Conservation (phyloP, 92 coral and sea anemone species). For the Palythoa heliodiscus region DNA sequence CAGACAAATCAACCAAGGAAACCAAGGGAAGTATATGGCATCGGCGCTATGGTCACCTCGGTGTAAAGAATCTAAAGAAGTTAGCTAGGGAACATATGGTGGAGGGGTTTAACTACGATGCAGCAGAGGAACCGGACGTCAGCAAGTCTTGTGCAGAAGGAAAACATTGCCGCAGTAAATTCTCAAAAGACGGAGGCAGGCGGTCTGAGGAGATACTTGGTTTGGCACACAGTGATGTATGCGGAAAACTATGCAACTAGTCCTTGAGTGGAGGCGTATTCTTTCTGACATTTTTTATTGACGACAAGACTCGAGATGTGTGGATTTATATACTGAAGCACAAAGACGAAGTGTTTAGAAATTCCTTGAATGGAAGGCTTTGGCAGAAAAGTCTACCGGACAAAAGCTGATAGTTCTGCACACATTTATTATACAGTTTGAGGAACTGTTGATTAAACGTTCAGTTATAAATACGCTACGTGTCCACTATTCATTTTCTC, state of each 20-base stretch:
- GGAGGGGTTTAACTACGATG: conserved; percentile 50
- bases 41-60: conserved; percentile 64
- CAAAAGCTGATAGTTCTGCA: conserved; percentile 53
- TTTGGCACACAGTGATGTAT: conserved; percentile 64
- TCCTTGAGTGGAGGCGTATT: conserved; percentile 58
- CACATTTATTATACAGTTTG: too few species aligned
- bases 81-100: conserved; percentile 57
- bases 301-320: conserved; percentile 65
- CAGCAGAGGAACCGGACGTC: conserved; percentile 30
- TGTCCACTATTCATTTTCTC: too few species aligned
- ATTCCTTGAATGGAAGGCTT: conserved; percentile 58
- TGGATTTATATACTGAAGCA: conserved; percentile 64
- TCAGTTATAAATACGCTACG: too few species aligned
- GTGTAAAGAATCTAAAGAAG: conserved; percentile 54
- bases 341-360: conserved; percentile 58
- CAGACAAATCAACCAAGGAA: too few species aligned
- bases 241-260: conserved; percentile 59
- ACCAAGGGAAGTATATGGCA: too few species aligned
- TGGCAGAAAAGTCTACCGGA: conserved; percentile 64
- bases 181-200: conserved; percentile 22
- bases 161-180: conserved; percentile 53
- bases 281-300: conserved; percentile 62
- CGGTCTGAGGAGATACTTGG: conserved; percentile 58
- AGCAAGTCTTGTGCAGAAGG: conserved; percentile 60
- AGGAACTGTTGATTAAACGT: too few species aligned